phyloP scores from a whole-genome alignment of 2,888 invertebrate genomes.

The Operophtera brumata region DNA sequence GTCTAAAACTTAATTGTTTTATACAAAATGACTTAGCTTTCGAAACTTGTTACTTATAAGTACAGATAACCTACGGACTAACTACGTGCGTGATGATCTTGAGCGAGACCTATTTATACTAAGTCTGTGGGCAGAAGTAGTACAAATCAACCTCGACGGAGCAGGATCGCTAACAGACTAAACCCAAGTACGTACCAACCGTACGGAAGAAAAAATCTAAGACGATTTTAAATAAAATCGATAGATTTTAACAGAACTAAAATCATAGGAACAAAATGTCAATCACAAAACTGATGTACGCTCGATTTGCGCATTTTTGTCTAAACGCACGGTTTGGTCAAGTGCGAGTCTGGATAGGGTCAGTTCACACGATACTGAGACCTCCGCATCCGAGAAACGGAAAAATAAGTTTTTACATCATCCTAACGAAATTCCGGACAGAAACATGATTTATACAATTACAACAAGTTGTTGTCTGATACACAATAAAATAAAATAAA shows the following conservation, averaged over 20 bases:
- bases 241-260: conserved; percentile 71
- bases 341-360: conserved; percentile 74
- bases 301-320: conserved; percentile 67
- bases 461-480: conserved; percentile 22
- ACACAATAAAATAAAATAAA: conserved; percentile 14
- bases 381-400: conserved; percentile 9
- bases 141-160: conserved; percentile 45
- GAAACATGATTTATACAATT: background rate
- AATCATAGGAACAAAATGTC: conserved; percentile 80
- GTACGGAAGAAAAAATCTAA: conserved; percentile 64
- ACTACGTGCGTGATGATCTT: conserved; percentile 69
- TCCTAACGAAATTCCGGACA: conserved; percentile 19
- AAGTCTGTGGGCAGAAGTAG: conserved; percentile 35
- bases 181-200: conserved; percentile 55
- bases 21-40: conserved; percentile 81
- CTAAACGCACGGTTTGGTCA: conserved; percentile 77
- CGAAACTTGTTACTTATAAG: conserved; percentile 80
- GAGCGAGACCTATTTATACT: conserved; percentile 44
- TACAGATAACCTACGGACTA: conserved; percentile 76
- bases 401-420: conserved; percentile 1
- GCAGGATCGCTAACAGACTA: conserved; percentile 63
- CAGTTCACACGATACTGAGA: conserved; percentile 44
- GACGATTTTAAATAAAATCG: conserved; percentile 78
- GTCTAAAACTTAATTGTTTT: conserved; percentile 76
- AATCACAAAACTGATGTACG: conserved; percentile 75